Evolutionary conservation across 2,113 vertebrate genomes (phyloP), one percentile per base, ranked within the genome.

Genomic region (Lamprotornis superbus): DNA sequence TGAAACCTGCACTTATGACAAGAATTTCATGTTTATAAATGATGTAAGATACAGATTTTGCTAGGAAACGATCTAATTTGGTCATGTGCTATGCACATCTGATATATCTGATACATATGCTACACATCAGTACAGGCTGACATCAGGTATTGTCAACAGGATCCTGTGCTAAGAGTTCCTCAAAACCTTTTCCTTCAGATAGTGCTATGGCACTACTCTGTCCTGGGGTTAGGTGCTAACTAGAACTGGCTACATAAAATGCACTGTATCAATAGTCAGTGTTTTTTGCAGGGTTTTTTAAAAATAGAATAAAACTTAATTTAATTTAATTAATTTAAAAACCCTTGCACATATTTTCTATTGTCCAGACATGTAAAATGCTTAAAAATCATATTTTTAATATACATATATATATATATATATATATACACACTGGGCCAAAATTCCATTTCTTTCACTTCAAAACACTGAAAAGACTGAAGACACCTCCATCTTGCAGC

Each of bases 61-160:
- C 27, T 73, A 52, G 23, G 9, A 76, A 86, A 69, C 18, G 19
- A 47, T 20, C 2, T 42, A 50, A 73, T 73, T 42, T 73, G 18
- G 2, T 63, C 5, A 37, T 44, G 30, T 47, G 19, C 4, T 60
- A 9, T 13, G 11, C 35, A 52, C 9, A 18, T 21, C 53, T 77
- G 35, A 15, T 42, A 52, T 8, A 18, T 21, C 53, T 77, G 35
- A 15, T 42, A n/a, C 12, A 16, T 9, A 5, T 59, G 35, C 52
- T 31, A 9, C 31, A 18, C 17, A 21, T 50, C 37, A 27, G 25
- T 44, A 25, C 44, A 37, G 44, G 6, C 21, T 65, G 40, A 60
- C 18, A 44, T 30, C 37, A 7, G 16, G 15, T 40, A 22, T 10
- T 37, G 11, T 3, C 2, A 0, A 22, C 27, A 42, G 27, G 11